Percentiles rank a stretch among this genome's conserved stretches.
phyloP scores from a whole-genome alignment of 1,140 invertebrate genomes.

The Halesus radiatus region DNA sequence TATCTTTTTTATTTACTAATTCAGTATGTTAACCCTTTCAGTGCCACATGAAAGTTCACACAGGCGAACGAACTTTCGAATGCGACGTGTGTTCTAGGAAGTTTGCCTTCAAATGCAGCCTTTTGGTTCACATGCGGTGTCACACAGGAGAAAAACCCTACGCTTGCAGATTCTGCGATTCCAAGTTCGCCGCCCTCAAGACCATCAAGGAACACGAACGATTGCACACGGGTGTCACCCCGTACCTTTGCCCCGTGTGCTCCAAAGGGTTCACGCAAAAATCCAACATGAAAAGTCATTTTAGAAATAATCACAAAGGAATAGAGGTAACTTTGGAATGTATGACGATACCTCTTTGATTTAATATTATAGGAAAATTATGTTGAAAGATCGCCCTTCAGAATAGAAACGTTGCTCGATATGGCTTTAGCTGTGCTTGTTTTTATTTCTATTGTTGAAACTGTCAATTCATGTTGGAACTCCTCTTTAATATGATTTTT shows the following conservation, averaged over 20 bases:
- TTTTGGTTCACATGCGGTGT: slow-evolving; percentile 51
- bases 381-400: no score
- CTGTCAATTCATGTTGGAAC: no score
- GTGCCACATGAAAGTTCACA: slow-evolving; percentile 65
- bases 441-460: no score
- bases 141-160: slow-evolving; percentile 58
- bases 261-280: slow-evolving; percentile 62
- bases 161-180: slow-evolving; percentile 58
- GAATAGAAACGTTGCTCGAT: no score
- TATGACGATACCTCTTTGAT: neutral
- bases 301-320: slow-evolving; percentile 56
- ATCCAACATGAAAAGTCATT: slow-evolving; percentile 57
- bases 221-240: slow-evolving; percentile 75
- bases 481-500: no score
- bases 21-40: slow-evolving; percentile 46
- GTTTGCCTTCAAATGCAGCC: slow-evolving; percentile 57
- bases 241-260: slow-evolving; percentile 65
- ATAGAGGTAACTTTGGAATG: slow-evolving; percentile 40
- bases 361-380: neutral
- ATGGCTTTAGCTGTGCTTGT: no score
- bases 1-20: no score
- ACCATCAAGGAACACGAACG: slow-evolving; percentile 69
- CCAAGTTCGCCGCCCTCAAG: slow-evolving; percentile 51
- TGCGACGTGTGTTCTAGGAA: slow-evolving; percentile 65
- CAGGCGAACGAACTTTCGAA: slow-evolving; percentile 66